Evolutionary conservation across 2,888 invertebrate species (phyloP), one percentile per base, ranked within the genome.

Genomic region (Matsumyia berberina): DNA sequence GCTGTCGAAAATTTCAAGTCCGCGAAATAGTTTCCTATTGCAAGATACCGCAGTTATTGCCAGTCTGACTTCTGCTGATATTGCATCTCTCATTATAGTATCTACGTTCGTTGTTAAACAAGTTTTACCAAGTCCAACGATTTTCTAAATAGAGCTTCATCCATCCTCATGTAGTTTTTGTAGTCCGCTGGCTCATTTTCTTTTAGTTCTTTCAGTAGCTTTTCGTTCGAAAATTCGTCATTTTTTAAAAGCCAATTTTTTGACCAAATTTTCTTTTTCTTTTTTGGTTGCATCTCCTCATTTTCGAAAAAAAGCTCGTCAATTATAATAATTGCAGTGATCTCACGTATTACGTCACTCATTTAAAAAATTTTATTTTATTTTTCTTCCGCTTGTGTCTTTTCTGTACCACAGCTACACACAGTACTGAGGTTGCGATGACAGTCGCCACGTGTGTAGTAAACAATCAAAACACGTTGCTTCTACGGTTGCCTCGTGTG

Each of bases 1-100:
- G 60, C 31, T 8, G 60, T 11, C 9, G 42, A 24, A 44, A 44
- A 60, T 44, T 60, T 44, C 6, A 31, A 42, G 44, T 44, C 15
- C 60, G 39, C 58, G 39, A 39, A 42, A 11, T n/a, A 58, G n/a
- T 39, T 19, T 11, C 19, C 35, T 8, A 11, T 57, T 2, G 33
- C 57, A 57, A 57, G 57, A 57, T 35, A 12, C 19, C 58, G 58
- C 55, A 57, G 86, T 87, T 24, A 86, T 74, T 29, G 78, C 86
- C 57, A 87, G 86, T 66, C 87, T 81, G 42, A 80, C 74, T 77
- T 74, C 85, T 79, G 55, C 37, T 69, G 77, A 57, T 60, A 87
- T 86, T 70, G 87, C 82, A 74, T 87, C 86, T 67, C 86, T 60
- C 85, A 86, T 87, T 35, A 82, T 70, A 53, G 86, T 87, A 74